phyloP scores from a whole-genome alignment of 2,113 vertebrate species.

The Eclectus roratus region DNA sequence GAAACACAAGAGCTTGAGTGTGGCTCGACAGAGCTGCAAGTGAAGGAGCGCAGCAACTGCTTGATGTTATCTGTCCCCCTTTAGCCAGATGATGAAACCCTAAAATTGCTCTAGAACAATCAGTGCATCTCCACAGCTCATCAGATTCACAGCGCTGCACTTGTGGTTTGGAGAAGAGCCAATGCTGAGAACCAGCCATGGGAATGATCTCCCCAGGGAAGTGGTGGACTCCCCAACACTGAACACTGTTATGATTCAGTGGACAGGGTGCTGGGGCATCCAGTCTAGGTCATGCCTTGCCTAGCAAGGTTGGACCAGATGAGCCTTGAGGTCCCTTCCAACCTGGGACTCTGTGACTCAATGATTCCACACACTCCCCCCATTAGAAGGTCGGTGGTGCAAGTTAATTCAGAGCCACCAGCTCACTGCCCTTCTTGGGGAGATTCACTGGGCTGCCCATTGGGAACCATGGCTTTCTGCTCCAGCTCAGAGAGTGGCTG shows the following conservation, averaged over 20 bases:
- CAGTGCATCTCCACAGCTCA: not conserved
- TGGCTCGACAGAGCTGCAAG: not conserved
- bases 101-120: not conserved
- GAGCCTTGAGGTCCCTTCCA: not conserved
- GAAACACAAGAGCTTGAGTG: not conserved
- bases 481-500: accelerated
- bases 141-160: accelerated
- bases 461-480: accelerated
- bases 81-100: not conserved
- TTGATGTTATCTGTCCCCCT: not conserved
- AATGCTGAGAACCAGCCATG: not conserved
- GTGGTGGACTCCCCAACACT: not conserved
- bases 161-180: not conserved
- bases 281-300: not conserved
- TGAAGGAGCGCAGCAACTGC: not conserved
- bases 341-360: not conserved
- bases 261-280: not conserved
- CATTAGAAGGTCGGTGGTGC: not conserved
- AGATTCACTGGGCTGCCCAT: not conserved
- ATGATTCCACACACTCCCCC: not conserved
- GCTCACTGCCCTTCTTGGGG: not conserved
- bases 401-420: not conserved
- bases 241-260: not conserved
- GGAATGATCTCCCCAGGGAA: not conserved
- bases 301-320: not conserved